Base-by-base conservation (phyloP, 2,113 vertebrate species). In the Coracopsis vasa region DNA sequence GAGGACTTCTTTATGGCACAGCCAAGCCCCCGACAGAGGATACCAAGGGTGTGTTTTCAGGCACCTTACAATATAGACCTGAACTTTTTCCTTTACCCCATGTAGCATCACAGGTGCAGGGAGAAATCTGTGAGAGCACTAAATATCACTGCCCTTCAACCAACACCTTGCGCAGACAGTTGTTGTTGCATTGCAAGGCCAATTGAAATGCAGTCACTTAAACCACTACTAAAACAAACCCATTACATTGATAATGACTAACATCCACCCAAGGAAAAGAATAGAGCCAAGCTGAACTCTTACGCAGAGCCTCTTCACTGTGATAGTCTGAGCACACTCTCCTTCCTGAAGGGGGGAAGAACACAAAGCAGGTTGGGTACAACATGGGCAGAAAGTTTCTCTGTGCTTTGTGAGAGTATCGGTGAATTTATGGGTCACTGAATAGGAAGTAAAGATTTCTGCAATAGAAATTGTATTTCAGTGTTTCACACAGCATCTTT, bases 11-110 rank as follows among this genome's bases (percentile, higher is more conserved):
- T 41, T 17, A 2, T 0, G 6, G 42, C 65, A n/a, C 37, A 70
- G 47, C 33, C 44, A 33, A 69, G 33, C 20, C 58, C 25, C 33
- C 29, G 15, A 24, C 28, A 39, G 39, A 31, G 13, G 11, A 7
- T 29, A 28, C 6, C 31, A 33, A 10, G 2, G 24, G 0, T 23
- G 41, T 0, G 0, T 29, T 61, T 53, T 21, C 45, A 94, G 64
- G 45, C 41, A 45, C 37, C 21, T 51, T 47, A 27, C 5, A n/a
- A 35, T 15, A 27, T 5, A 23, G 28, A 33, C 16, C 42, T 41
- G 28, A 37, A n/a, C 42, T 29, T 44, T 18, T 25, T 31, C 42
- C 69, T 58, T 66, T 48, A 28, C 47, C 35, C 19, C 7, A 6
- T 11, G 56, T 3, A 64, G 42, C 11, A 20, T 5, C 2, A 2